A percentile compares a stretch with the other conserved stretches of the same genome.
Conservation (phyloP, 2,113 vertebrate genomes). For the Oreochromis aureus region DNA sequence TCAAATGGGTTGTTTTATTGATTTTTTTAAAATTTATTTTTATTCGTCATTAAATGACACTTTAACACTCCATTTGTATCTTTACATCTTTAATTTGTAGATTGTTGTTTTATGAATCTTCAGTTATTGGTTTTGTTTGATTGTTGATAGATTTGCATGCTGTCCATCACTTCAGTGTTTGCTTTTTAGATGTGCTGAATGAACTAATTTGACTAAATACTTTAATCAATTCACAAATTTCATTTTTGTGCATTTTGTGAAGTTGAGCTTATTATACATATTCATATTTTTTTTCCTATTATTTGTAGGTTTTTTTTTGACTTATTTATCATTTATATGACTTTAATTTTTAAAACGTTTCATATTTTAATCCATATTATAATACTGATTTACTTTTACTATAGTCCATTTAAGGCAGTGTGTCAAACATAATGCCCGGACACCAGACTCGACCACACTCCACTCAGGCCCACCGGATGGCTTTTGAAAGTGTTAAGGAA, state of each 20-base stretch:
- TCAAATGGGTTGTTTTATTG: not conserved
- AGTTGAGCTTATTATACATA: not conserved
- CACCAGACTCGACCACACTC: not conserved
- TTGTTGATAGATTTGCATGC: not conserved
- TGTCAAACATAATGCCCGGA: not conserved
- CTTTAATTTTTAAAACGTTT: not conserved
- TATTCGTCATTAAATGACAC: not conserved
- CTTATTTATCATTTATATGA: not conserved
- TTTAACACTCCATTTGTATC: not conserved
- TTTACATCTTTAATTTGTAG: not conserved
- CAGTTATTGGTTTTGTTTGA: not conserved
- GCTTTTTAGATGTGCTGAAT: not conserved
- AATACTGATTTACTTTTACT: not conserved
- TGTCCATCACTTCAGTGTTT: not conserved
- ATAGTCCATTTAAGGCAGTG: not conserved
- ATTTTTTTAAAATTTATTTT: fast-evolving
- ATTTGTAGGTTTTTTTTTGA: not conserved
- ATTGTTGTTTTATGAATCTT: not conserved
- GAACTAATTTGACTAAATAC: not conserved
- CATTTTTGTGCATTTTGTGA: not conserved
- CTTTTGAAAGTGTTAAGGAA: not conserved
- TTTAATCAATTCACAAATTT: not conserved
- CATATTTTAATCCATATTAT: not conserved
- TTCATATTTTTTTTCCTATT: not conserved
- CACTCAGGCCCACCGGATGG: fast-evolving